A percentile compares a stretch with the other conserved stretches of the same genome.
phyloP scores from a whole-genome alignment of 2,113 vertebrate species.

The Oxyura jamaicensis region DNA sequence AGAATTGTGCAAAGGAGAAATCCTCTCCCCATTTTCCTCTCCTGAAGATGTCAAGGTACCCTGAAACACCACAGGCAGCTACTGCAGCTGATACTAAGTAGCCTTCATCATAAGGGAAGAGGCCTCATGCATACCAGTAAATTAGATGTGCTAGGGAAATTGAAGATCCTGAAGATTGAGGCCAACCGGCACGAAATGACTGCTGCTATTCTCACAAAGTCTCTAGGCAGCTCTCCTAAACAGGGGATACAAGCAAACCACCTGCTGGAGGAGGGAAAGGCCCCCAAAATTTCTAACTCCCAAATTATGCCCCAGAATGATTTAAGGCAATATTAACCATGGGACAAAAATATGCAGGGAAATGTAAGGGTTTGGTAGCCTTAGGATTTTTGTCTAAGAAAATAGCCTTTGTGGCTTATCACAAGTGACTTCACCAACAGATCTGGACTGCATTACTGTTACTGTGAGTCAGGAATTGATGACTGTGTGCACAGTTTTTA shows the following conservation, averaged over 20 bases:
- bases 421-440: not conserved
- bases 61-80: not conserved
- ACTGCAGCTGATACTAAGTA: not conserved
- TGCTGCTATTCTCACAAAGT: not conserved
- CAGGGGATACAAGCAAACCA: not conserved
- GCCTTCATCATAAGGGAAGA: not conserved
- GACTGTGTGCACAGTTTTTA: not conserved
- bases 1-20: not conserved
- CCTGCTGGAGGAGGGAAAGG: not conserved
- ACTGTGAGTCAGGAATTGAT: not conserved
- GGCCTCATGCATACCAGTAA: not conserved
- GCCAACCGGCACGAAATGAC: not conserved
- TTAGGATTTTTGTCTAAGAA: not conserved
- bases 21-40: not conserved
- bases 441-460: not conserved
- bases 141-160: not conserved
- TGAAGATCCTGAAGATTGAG: not conserved
- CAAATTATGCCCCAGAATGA: not conserved
- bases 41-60: not conserved
- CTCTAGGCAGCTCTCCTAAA: not conserved
- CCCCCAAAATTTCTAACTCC: not conserved
- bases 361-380: not conserved
- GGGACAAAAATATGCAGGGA: not conserved
- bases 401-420: not conserved
- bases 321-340: not conserved